Evolutionary conservation across 2,797 vertebrate genomes (phyloP), one percentile per base, ranked within the genome.

Genomic region (Helostoma temminkii): DNA sequence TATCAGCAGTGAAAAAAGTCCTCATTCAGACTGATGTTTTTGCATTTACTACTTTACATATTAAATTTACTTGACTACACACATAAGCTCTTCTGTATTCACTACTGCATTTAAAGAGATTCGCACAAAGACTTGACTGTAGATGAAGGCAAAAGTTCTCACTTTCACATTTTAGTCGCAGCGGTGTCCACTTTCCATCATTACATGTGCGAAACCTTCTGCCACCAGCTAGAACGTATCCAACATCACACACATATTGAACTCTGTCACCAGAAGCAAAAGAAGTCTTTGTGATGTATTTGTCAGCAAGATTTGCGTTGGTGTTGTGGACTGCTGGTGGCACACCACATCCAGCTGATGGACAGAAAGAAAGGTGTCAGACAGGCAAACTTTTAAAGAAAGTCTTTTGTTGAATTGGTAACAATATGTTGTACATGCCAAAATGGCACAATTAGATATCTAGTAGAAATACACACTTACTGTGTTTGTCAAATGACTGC

Each of bases 141-240:
- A 5, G 14, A 43, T 16, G 22, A n/a, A 24, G 14, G 4, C 15
- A 46, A 24, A 28, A 21, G 32, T 16, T 30, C 90, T 72, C 82
- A 94, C 93, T 70, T 88, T 85, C 66, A 76, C 93, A 94, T 11
- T 1, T 77, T 0, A 93, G 45, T 21, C 0, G 0, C 58, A 87
- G 60, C 0, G 24, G 24, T 0, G 91, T 84, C 93, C 93, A 94
- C 24, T 0, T 16, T 22, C 91, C 89, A 0, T 66, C 1, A 0
- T 0, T n/a, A 39, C 93, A 94, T 0, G 0, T 14, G 42, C 90
- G 83, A 21, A 15, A 45, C 26, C 26, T 73, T 25, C 30, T 84
- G 37, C 93, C 90, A 0, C 63, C 30, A 5, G 6, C 28, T 22
- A 12, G 21, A 2, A 1, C 1, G 18, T 90, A 75, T 26, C 93